Conservation (phyloP, 2,797 vertebrate genomes). For the Thunnus albacares region DNA sequence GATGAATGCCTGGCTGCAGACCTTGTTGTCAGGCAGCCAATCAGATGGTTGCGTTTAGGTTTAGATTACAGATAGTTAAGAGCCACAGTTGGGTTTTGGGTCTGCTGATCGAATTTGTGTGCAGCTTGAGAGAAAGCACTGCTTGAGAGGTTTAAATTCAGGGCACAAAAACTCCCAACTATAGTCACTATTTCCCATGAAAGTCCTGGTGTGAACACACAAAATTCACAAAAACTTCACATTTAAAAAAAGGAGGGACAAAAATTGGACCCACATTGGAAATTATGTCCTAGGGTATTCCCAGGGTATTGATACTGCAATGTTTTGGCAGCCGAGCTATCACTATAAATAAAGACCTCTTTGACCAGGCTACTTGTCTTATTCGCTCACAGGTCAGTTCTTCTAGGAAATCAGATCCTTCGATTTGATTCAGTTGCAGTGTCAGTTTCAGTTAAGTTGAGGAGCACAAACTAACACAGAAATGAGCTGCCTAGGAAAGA, state of each 20-base stretch:
- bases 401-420: slow-evolving; percentile 48
- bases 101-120: slow-evolving; percentile 23
- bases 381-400: slow-evolving; percentile 25
- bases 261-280: slow-evolving; percentile 13
- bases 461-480: slow-evolving; percentile 48
- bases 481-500: slow-evolving; percentile 43
- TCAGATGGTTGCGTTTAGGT: slow-evolving; percentile 32
- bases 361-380: slow-evolving; percentile 14
- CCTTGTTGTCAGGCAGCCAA: background rate
- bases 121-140: background rate
- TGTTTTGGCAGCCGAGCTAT: slow-evolving; percentile 41
- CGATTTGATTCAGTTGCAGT: slow-evolving; percentile 47
- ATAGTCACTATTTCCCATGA: slow-evolving; percentile 23
- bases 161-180: slow-evolving; percentile 8
- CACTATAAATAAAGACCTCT: slow-evolving; percentile 44
- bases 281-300: slow-evolving; percentile 41
- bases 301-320: slow-evolving; percentile 20
- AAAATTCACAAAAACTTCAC: slow-evolving; percentile 24
- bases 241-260: background rate
- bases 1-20: slow-evolving; percentile 1
- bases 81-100: background rate
- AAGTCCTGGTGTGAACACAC: slow-evolving; percentile 11
- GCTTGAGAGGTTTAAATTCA: slow-evolving; percentile 15
- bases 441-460: slow-evolving; percentile 52
- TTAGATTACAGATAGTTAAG: slow-evolving; percentile 6